Evolutionary conservation across 2,888 invertebrate species (phyloP).

Genomic region (Lysandra coridon): DNA sequence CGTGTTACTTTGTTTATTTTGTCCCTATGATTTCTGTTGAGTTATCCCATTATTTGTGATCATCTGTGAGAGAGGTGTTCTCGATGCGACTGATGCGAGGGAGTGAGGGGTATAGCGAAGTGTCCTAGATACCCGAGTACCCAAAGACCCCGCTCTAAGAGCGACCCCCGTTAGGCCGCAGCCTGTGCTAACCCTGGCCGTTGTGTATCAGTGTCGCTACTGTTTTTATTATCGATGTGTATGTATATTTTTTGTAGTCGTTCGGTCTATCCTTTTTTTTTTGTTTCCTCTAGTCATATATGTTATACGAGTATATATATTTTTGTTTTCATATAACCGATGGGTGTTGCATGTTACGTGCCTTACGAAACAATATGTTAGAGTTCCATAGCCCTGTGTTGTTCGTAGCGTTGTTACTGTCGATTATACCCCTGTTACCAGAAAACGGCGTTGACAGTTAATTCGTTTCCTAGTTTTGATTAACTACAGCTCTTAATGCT

Average conservation of each 20-base stretch:
- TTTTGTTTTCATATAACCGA: constrained; percentile 59
- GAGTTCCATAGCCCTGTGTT: constrained; percentile 73
- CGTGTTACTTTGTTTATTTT: constrained; percentile 56
- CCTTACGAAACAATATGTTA: constrained; percentile 73
- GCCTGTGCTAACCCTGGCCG: constrained; percentile 80
- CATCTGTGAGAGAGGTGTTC: constrained; percentile 81
- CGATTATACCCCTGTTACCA: constrained; percentile 55
- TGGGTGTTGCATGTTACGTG: constrained; percentile 80
- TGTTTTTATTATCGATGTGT: constrained; percentile 68
- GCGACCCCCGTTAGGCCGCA: constrained; percentile 76
- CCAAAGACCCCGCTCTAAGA: constrained; percentile 70
- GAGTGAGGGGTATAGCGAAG: constrained; percentile 80
- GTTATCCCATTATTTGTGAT: constrained; percentile 76
- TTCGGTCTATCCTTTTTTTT: constrained; percentile 55
- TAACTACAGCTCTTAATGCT: constrained; percentile 42
- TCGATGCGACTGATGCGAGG: constrained; percentile 80
- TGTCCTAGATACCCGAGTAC: constrained; percentile 61
- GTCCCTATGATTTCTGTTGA: constrained; percentile 70
- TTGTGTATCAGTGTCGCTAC: constrained; percentile 79
- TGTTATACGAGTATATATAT: constrained; percentile 47
- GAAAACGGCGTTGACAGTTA: constrained; percentile 73
- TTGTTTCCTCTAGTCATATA: constrained; percentile 50
- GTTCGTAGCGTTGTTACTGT: constrained; percentile 74
- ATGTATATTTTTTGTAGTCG: constrained; percentile 72
- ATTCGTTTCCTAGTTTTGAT: constrained; percentile 42